Evolutionary conservation across 1,140 invertebrate species (phyloP), one percentile per base, ranked within the genome.

Genomic region (Drosophila equinoxialis): DNA sequence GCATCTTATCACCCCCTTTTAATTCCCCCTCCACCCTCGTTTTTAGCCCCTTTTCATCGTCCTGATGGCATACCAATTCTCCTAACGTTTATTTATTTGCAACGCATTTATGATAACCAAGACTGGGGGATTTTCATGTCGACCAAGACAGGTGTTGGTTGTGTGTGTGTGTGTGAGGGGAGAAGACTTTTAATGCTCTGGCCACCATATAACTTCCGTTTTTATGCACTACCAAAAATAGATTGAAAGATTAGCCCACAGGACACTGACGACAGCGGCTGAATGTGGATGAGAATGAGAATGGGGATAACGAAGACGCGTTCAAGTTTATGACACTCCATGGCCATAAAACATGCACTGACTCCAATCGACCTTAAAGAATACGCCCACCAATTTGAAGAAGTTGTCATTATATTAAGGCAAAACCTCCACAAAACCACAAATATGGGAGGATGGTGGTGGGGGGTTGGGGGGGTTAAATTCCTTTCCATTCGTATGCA

Each of bases 151-250:
- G 37, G 37, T 39, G 37, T 13, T 39, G 8, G 10, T 11, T 39
- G 8, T 26, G 6, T 30, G 30, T 30, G 5, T 8, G 37, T 3
- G 11, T 39, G 10, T 10, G 1, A 2, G 37, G 3, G 10, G 37
- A 13, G 2, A 6, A 23, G 14, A 30, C 30, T 57, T 61, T 71
- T 59, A 65, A 63, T 71, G 48, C 35, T 10, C 20, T 42, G 33
- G 14, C 45, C 45, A 45, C 20, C 17, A 62, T 37, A 67, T 79
- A 68, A 72, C 48, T 68, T 64, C 39, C 54, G 68, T 70, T 83
- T 72, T 66, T 17, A 62, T 79, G 71, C 64, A 77, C 64, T 68
- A 39, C 54, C 61, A 64, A 66, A 77, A 85, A 85, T 81, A 65
- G 65, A 69, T 51, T 42, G 8, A 33, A 11, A 35, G 17, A 26